Evolutionary conservation across 2,888 invertebrate species (phyloP).

Genomic region (Doris montereyensis): DNA sequence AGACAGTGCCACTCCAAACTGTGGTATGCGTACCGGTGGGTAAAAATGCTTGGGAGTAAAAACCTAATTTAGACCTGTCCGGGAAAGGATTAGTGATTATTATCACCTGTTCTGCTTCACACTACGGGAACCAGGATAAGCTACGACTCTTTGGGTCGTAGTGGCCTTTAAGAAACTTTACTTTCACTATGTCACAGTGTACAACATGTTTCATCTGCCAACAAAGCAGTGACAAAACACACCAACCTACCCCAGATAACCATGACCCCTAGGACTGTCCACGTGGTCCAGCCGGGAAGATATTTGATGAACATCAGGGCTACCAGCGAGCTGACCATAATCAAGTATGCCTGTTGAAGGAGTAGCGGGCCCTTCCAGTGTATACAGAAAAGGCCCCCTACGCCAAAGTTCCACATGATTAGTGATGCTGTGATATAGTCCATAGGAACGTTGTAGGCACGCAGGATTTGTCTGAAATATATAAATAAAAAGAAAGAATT

Average conservation of each 20-base stretch:
- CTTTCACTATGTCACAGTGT: too few species aligned
- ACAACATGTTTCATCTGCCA: not conserved
- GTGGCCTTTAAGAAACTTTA: too few species aligned
- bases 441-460: slow-evolving; percentile 95
- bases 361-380: slow-evolving; percentile 98
- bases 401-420: slow-evolving; percentile 97
- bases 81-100: too few species aligned
- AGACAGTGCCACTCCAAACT: too few species aligned
- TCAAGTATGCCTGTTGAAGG: slow-evolving; percentile 93
- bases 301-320: slow-evolving; percentile 99
- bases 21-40: too few species aligned
- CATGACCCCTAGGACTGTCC: slow-evolving; percentile 96
- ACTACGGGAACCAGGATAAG: too few species aligned
- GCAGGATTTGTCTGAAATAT: slow-evolving; percentile 90
- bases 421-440: slow-evolving; percentile 91
- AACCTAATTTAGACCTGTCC: too few species aligned
- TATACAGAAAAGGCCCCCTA: slow-evolving; percentile 94
- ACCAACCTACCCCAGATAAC: slow-evolving; percentile 91
- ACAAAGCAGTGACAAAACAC: not conserved
- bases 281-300: slow-evolving; percentile 98
- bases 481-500: too few species aligned
- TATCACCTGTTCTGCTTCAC: too few species aligned
- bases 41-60: too few species aligned
- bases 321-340: slow-evolving; percentile 97
- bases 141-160: too few species aligned